A percentile compares a stretch with the other conserved stretches of the same genome.
Conservation (phyloP, 2,113 vertebrate genomes). For the Alaudala cheleensis region DNA sequence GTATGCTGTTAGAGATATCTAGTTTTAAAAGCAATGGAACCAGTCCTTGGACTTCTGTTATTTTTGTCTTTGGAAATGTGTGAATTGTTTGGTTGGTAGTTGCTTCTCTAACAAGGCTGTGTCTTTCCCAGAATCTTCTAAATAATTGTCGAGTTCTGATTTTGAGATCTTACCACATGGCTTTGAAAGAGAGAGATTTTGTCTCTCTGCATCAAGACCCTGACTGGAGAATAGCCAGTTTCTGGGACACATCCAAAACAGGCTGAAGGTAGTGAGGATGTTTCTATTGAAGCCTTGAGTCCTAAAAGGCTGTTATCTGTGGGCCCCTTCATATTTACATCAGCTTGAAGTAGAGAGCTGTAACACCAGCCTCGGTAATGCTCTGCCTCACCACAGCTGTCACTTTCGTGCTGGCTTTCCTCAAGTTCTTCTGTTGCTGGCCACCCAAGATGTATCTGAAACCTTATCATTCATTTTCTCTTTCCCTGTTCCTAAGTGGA, state of each 20-base stretch:
- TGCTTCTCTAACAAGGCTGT: neutral
- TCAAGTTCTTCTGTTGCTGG: neutral
- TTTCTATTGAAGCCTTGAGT: neutral
- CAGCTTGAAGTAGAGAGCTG: neutral
- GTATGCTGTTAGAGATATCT: neutral
- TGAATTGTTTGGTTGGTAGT: neutral
- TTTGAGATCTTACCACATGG: neutral
- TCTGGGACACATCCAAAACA: neutral
- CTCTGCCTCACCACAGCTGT: neutral
- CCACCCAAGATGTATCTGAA: conserved; percentile 26
- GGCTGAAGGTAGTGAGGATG: neutral
- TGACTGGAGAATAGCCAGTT: neutral
- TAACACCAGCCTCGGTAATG: neutral
- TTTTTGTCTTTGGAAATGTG: neutral
- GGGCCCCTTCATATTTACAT: neutral
- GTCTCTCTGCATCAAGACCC: neutral
- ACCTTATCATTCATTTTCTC: neutral
- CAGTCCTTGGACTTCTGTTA: neutral
- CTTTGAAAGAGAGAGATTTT: neutral
- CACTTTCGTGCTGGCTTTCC: neutral
- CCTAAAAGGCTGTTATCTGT: neutral
- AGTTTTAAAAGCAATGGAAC: neutral
- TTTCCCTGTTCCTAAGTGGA: neutral
- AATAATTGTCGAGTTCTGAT: neutral
- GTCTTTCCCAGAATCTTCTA: neutral